Evolutionary conservation across 2,113 vertebrate species (phyloP).

Genomic region (Cryptomyrus ogoouensis): DNA sequence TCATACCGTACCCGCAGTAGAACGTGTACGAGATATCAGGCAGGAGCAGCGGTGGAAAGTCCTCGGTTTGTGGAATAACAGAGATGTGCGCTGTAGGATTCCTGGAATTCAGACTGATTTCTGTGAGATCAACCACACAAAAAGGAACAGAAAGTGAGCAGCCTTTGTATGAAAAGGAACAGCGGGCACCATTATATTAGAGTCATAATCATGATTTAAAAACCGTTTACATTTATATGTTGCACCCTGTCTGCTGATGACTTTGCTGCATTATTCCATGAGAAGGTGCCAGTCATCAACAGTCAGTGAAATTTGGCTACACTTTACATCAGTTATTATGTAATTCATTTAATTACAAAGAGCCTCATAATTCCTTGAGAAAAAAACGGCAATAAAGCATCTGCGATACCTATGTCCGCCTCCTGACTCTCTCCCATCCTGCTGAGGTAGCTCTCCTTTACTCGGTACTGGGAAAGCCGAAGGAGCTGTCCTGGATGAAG

Average conservation of each 20-base stretch:
- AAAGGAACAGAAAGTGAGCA: neutral
- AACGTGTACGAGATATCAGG: constrained; percentile 47
- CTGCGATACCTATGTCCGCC: constrained; percentile 47
- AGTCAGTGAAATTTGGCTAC: neutral
- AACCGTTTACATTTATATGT: neutral
- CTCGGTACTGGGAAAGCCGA: constrained; percentile 49
- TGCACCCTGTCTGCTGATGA: neutral
- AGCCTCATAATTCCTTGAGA: neutral
- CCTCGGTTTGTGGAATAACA: constrained; percentile 44
- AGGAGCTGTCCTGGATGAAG: constrained; percentile 58
- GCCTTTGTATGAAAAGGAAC: neutral
- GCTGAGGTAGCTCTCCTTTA: constrained; percentile 51
- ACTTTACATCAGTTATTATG: neutral
- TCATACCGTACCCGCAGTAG: neutral
- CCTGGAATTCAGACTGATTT: constrained; percentile 68
- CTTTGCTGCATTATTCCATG: neutral
- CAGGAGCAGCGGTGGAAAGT: constrained; percentile 33
- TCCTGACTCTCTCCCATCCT: constrained; percentile 25
- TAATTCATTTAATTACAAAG: neutral
- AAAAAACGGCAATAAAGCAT: neutral
- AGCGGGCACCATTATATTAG: neutral
- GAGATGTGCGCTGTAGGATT: constrained; percentile 53
- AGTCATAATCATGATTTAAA: neutral
- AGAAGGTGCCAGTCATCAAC: neutral
- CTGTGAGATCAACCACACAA: constrained; percentile 34